Percentiles rank a stretch among this genome's conserved stretches.
These are phyloP conservation scores for Apaloderma vittatum DNA, from an alignment of 2,113 vertebrate genomes.

Conservation along the genomic window DNA sequence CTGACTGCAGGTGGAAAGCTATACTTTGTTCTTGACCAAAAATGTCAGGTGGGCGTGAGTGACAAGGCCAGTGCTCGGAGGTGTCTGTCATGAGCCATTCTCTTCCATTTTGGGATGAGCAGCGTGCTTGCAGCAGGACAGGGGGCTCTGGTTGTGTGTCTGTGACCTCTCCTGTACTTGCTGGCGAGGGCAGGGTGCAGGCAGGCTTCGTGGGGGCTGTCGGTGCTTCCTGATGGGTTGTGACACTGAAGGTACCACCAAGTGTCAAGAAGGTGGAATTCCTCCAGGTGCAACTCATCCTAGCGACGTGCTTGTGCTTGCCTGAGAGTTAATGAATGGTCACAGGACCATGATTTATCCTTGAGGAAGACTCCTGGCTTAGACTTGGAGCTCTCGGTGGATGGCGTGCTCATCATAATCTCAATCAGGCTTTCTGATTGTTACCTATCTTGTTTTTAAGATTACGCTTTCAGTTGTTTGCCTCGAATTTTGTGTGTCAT, in stretches of 20 bases:
- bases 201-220: rapidly evolving
- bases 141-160: background rate
- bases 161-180: background rate
- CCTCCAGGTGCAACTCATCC: rapidly evolving
- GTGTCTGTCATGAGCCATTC: background rate
- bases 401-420: background rate
- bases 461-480: background rate
- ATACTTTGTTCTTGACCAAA: background rate
- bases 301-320: background rate
- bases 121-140: rapidly evolving
- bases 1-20: background rate
- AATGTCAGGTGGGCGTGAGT: background rate
- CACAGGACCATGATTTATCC: background rate
- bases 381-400: background rate
- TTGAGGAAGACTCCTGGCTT: background rate
- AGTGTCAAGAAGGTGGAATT: background rate
- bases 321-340: background rate
- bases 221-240: background rate
- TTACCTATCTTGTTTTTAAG: background rate
- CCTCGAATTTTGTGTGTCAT: background rate
- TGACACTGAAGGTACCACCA: background rate
- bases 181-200: background rate
- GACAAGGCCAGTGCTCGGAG: background rate
- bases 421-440: background rate
- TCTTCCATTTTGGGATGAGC: background rate